A percentile compares a stretch with the other conserved stretches of the same genome.
These are phyloP conservation scores for Dicycla oo DNA, from an alignment of 2,888 invertebrate genomes.

Conservation along the genomic window DNA sequence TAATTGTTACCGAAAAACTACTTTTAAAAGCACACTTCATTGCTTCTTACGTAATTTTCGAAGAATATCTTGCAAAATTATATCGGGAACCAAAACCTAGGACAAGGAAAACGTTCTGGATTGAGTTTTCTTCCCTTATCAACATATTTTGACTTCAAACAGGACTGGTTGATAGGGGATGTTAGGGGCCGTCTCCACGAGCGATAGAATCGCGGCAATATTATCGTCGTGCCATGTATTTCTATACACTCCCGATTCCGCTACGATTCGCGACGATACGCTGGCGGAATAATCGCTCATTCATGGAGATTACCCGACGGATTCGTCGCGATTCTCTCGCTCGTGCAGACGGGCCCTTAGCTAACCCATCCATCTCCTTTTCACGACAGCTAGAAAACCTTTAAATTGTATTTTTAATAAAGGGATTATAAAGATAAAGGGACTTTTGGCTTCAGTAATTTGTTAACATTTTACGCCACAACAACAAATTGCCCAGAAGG, in stretches of 20 bases:
- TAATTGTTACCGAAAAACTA: not conserved
- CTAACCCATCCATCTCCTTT: conserved; percentile 25
- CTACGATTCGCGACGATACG: too few relatives aligned
- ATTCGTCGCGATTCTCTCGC: too few relatives aligned
- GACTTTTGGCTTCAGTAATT: conserved; percentile 35
- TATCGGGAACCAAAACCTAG: not conserved
- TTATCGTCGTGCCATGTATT: too few relatives aligned
- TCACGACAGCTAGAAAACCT: conserved; percentile 17
- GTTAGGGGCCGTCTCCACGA: too few relatives aligned
- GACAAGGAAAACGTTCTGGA: not conserved
- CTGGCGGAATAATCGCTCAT: too few relatives aligned
- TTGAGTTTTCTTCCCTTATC: not conserved
- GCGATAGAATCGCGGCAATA: too few relatives aligned
- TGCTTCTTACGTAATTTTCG: not conserved
- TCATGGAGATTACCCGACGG: too few relatives aligned
- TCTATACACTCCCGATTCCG: too few relatives aligned
- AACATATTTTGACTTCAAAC: conserved; percentile 10
- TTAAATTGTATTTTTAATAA: conserved; percentile 44
- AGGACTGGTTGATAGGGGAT: too few relatives aligned
- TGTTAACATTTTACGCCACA: conserved; percentile 48
- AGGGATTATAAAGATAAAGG: conserved; percentile 45
- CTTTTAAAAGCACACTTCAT: not conserved
- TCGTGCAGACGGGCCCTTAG: too few relatives aligned
- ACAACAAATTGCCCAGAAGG: conserved; percentile 46
- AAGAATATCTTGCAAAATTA: conserved; percentile 1